phyloP scores from a whole-genome alignment of 2,888 invertebrate genomes.

The Orgyia antiqua region DNA sequence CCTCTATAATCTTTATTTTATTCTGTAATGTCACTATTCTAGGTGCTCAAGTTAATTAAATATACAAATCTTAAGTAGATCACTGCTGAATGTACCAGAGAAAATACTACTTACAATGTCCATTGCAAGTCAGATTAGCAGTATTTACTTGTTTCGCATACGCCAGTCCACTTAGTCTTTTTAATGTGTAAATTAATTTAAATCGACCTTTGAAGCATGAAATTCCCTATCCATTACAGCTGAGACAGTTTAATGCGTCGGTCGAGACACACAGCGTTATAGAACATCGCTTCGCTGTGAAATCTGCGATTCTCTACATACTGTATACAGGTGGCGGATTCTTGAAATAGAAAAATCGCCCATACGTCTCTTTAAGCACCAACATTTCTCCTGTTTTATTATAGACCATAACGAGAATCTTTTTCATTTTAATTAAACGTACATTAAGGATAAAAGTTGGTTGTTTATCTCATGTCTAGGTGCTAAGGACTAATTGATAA shows the following conservation, averaged over 20 bases:
- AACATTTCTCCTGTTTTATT: constrained; percentile 49
- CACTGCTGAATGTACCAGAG: no score
- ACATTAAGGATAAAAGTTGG: constrained; percentile 56
- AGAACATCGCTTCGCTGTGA: constrained; percentile 40
- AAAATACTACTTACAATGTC: constrained; percentile 19
- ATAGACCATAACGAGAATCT: constrained; percentile 44
- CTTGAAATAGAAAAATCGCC: constrained; percentile 50
- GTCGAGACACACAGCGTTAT: constrained; percentile 37
- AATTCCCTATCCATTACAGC: constrained; percentile 66
- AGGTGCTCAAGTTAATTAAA: no score
- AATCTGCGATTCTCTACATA: constrained; percentile 46
- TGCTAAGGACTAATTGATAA: constrained; percentile 70
- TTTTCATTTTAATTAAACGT: constrained; percentile 63
- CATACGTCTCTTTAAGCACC: constrained; percentile 27
- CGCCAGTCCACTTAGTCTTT: constrained; percentile 49
- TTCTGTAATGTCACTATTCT: no score
- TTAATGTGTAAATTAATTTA: constrained; percentile 72
- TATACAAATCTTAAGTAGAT: no score
- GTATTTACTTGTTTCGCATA: constrained; percentile 53
- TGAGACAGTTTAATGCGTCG: constrained; percentile 61
- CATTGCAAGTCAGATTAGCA: constrained; percentile 52
- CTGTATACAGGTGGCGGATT: constrained; percentile 50
- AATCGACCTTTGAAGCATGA: constrained; percentile 62
- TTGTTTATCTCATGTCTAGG: constrained; percentile 54
- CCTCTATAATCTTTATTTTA: no score